A percentile compares a stretch with the other conserved stretches of the same genome.
Conservation (phyloP, 1,140 invertebrate genomes). For the Dysdera silvatica region DNA sequence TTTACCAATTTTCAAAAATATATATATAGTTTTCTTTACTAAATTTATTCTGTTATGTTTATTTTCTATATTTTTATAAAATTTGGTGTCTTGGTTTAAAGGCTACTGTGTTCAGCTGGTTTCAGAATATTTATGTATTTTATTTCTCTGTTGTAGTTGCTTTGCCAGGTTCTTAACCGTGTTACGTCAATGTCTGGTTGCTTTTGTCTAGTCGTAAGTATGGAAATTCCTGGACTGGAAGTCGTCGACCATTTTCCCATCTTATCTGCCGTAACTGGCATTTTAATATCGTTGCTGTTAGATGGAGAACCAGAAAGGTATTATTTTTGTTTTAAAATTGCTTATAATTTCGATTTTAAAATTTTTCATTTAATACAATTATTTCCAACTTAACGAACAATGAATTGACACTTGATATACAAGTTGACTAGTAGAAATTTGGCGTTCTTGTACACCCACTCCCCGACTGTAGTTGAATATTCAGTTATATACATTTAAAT, state of each 20-base stretch:
- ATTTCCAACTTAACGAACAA: no score
- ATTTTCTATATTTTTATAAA: no score
- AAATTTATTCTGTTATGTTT: no score
- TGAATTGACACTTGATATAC: no score
- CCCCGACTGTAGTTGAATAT: no score
- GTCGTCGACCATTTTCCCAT: constrained; percentile 64
- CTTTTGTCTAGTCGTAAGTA: constrained; percentile 59
- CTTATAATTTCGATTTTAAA: not conserved
- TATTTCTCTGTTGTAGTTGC: constrained; percentile 46
- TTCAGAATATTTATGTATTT: constrained; percentile 9
- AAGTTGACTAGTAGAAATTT: no score
- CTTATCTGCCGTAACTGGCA: constrained; percentile 55
- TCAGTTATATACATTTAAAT: no score
- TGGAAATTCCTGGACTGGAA: constrained; percentile 61
- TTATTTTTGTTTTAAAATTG: not conserved
- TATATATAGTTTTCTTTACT: no score
- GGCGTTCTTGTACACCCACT: no score
- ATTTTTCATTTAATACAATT: not conserved
- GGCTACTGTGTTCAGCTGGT: no score
- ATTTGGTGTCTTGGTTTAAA: no score
- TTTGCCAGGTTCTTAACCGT: constrained; percentile 62
- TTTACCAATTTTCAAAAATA: not conserved
- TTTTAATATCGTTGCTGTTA: constrained; percentile 55
- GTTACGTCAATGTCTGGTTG: constrained; percentile 59
- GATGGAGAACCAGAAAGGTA: constrained; percentile 41